Evolutionary conservation across 2,797 vertebrate species (phyloP), one percentile per base, ranked within the genome.

Genomic region (Poeciliopsis paucimaculata): DNA sequence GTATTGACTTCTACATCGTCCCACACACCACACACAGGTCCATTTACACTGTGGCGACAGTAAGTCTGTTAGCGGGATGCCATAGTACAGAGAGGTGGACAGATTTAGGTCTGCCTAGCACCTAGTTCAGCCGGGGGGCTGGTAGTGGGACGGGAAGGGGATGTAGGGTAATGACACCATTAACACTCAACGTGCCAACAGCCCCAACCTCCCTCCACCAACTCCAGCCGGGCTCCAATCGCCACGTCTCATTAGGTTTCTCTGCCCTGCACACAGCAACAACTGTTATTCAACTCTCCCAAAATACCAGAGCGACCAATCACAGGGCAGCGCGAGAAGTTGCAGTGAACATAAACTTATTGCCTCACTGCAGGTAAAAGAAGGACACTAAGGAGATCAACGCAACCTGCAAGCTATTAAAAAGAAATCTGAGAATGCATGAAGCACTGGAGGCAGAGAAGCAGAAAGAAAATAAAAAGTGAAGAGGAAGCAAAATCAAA

Each of bases 31-130:
- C 2, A 77, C 15, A 18, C 84, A 89, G 90, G 90, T 94, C 88
- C 91, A 84, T 91, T 94, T 95, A 93, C 94, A 93, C 92, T 90
- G 92, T 94, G 96, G 96, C 96, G 95, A 96, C 96, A 96, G 95
- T 91, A 87, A 92, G 96, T 96, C 96, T 96, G 94, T 95, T 94
- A 95, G 91, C 91, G 57, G 91, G 93, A 96, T 96, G 93, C 95
- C 95, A 92, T 95, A 96, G 95, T 95, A 95, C 84, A 79, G 88
- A 90, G 84, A 86, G 88, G 90, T 55, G 79, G 92, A 94, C 95
- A 92, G 91, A 95, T 96, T 95, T 95, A 96, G 95, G 91, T 85
- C 92, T 86, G 90, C 87, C 91, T 94, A 92, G 93, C 94, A 95
- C 93, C 93, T 95, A 90, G 83, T 89, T 90, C 86, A 91, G 91